Percentiles rank a stretch among this genome's conserved stretches.
Evolutionary conservation across 2,113 vertebrate genomes (phyloP).

Genomic region (Corythaixoides concolor): DNA sequence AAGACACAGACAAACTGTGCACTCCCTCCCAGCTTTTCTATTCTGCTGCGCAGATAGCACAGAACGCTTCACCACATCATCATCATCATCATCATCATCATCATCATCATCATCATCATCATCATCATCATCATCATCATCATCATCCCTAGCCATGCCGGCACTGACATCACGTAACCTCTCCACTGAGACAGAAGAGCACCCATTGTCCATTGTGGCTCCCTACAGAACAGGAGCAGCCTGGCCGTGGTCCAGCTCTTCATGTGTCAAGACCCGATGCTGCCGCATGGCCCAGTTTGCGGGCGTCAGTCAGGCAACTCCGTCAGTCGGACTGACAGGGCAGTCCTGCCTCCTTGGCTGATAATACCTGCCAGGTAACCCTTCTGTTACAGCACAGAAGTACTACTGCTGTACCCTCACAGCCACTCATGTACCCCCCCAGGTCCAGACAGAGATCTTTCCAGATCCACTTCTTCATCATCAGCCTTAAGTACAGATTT

Average conservation of each 20-base stretch:
- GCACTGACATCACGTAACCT: neutral
- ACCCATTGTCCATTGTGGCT: neutral
- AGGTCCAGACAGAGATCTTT: neutral
- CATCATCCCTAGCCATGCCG: neutral
- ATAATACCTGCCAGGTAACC: neutral
- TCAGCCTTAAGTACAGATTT: neutral
- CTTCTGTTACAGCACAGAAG: neutral
- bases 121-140: neutral
- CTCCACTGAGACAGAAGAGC: neutral
- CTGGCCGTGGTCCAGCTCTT: neutral
- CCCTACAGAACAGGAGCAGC: neutral
- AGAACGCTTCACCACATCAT: neutral
- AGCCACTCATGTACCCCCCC: neutral
- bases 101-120: neutral
- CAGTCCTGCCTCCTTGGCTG: neutral
- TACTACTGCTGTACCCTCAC: neutral
- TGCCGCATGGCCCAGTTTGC: neutral
- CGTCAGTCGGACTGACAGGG: neutral
- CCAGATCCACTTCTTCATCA: neutral
- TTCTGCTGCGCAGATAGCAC: neutral
- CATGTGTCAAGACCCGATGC: neutral
- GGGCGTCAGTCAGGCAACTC: neutral
- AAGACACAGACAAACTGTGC: neutral
- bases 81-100: neutral
- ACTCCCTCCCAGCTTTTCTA: neutral